Evolutionary conservation across 2,888 invertebrate species (phyloP), one percentile per base, ranked within the genome.

Genomic region (Bruchidius siliquastri): DNA sequence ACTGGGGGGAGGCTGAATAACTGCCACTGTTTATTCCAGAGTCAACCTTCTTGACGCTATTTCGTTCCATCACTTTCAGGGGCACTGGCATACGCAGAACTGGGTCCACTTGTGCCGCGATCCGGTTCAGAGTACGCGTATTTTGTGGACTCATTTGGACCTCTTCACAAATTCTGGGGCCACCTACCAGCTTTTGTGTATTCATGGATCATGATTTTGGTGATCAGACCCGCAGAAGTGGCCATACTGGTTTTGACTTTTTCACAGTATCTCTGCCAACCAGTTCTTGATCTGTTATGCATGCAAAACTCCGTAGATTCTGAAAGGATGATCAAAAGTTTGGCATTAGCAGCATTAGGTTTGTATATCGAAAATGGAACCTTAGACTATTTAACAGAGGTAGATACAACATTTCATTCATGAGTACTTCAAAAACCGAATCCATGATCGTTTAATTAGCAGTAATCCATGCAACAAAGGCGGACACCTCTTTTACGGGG

Each of bases 51-150:
- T n/a, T n/a, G n/a, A n/a, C n/a, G n/a, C n/a, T n/a, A n/a, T n/a
- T n/a, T n/a, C n/a, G n/a, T n/a, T n/a, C n/a, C n/a, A 26, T 26
- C 26, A 26, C 26, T 88, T 88, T 72, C 81, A 93, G 93, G 95
- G 78, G 94, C 94, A 0, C 84, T 95, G 75, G 92, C 93, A 0
- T 95, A 94, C 82, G 93, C 94, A 66, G 95, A 95, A 87, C 87
- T 95, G 72, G 94, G 94, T 32, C 93, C 93, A 0, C 91, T 94
- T 0, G 90, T 95, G 3, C 92, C 92, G 0, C 89, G 92, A 81
- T 94, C 94, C 0, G 95, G 95, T 0, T 94, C 94, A 0, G 94
- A 95, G 85, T 95, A 95, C 84, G 90, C 93, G 0, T 95, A 94
- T 83, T 92, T 94, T 81, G 88, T 91, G 83, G 92, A 92, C 83